Percentiles rank a stretch among this genome's conserved stretches.
These are phyloP conservation scores for Coenobita brevimanus DNA, from an alignment of 1,140 invertebrate genomes.

Conservation along the genomic window DNA sequence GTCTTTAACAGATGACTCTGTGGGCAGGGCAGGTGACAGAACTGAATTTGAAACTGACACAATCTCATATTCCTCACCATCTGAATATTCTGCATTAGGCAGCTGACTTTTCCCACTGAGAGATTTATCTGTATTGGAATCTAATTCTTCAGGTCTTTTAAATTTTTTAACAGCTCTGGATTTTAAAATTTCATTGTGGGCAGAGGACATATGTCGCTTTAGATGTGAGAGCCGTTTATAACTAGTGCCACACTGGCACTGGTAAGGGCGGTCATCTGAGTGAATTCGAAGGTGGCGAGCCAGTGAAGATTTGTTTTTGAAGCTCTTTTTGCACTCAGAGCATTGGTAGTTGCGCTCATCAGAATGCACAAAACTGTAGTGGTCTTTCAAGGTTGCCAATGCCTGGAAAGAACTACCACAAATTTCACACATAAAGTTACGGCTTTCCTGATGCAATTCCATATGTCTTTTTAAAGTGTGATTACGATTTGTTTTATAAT, in stretches of 20 bases:
- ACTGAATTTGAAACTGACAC: constrained; percentile 29
- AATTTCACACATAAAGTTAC: constrained; percentile 72
- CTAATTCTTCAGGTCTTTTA: constrained; percentile 26
- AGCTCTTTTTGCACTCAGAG: constrained; percentile 71
- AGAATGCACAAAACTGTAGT: constrained; percentile 73
- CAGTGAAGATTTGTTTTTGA: constrained; percentile 72
- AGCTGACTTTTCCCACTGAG: neutral
- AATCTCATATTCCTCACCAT: constrained; percentile 49
- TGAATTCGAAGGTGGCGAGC: constrained; percentile 71
- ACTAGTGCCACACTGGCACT: constrained; percentile 72
- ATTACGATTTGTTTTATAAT: constrained; percentile 58
- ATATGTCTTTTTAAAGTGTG: constrained; percentile 47
- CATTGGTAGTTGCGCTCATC: constrained; percentile 72
- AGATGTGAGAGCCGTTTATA: constrained; percentile 73
- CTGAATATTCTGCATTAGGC: constrained; percentile 28
- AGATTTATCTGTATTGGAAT: neutral
- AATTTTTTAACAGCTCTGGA: constrained; percentile 51
- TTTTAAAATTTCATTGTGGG: constrained; percentile 69
- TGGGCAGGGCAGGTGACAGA: constrained; percentile 29
- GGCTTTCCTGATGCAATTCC: constrained; percentile 34
- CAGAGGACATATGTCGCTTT: constrained; percentile 72
- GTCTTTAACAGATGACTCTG: constrained; percentile 38
- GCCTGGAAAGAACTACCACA: constrained; percentile 74
- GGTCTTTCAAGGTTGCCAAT: constrained; percentile 73
- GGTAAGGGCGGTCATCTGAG: constrained; percentile 70